Evolutionary conservation across 2,888 invertebrate species (phyloP).

Genomic region (Pristionchus japonicus): DNA sequence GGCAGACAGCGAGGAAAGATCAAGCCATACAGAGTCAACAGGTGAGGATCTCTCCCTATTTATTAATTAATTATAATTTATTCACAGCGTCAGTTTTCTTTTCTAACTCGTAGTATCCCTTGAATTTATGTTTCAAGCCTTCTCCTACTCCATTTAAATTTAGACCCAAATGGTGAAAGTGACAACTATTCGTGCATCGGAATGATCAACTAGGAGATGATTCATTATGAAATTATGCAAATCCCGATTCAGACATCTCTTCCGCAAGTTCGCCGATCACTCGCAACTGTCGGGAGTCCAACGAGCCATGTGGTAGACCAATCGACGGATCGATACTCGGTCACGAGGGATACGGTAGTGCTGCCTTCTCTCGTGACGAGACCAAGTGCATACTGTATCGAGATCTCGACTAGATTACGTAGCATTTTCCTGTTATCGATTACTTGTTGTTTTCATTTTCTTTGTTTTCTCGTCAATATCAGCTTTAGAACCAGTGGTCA

Average conservation of each 20-base stretch:
- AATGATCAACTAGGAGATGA: too few species aligned
- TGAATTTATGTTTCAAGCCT: too few species aligned
- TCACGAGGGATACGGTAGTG: slow-evolving; percentile 13
- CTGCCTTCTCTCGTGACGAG: background rate
- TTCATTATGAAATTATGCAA: too few species aligned
- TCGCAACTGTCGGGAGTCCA: slow-evolving; percentile 92
- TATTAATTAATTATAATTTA: too few species aligned
- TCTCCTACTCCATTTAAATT: too few species aligned
- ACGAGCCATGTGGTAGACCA: slow-evolving; percentile 89
- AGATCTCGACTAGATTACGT: slow-evolving; percentile 9
- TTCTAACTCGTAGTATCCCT: too few species aligned
- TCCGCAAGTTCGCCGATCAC: slow-evolving; percentile 91
- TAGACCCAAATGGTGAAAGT: too few species aligned
- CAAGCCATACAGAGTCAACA: slow-evolving; percentile 86
- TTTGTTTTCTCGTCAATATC: background rate
- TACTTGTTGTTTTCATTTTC: slow-evolving; percentile 18
- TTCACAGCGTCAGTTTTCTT: too few species aligned
- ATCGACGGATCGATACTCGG: slow-evolving; percentile 12
- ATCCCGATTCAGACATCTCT: slow-evolving; percentile 87
- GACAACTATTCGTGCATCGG: too few species aligned
- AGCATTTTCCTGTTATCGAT: slow-evolving; percentile 33
- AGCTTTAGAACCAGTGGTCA: slow-evolving; percentile 18
- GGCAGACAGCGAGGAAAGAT: slow-evolving; percentile 87
- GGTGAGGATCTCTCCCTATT: background rate
- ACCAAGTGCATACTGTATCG: slow-evolving; percentile 29